A percentile compares a stretch with the other conserved stretches of the same genome.
phyloP scores from a whole-genome alignment of 2,797 vertebrate species.

The Chromobotia macracanthus region DNA sequence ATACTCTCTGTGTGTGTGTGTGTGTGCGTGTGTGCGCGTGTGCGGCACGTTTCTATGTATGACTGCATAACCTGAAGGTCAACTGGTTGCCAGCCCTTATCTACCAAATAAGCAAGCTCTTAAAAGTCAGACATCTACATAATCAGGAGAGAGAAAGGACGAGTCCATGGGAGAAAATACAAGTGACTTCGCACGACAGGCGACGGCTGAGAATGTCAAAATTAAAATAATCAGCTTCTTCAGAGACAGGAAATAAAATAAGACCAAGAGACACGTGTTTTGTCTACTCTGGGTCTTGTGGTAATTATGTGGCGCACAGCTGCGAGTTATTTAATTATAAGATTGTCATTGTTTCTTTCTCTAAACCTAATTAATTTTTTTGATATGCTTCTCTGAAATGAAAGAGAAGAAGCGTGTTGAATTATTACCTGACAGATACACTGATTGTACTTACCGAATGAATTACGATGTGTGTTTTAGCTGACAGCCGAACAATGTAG shows the following conservation, averaged over 20 bases:
- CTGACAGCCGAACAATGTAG: conserved; percentile 47
- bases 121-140: conserved; percentile 53
- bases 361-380: conserved; percentile 53
- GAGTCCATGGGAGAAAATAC: conserved; percentile 54
- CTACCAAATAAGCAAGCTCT: conserved; percentile 39
- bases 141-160: conserved; percentile 30
- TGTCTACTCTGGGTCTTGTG: conserved; percentile 42
- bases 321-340: conserved; percentile 63
- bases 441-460: conserved; percentile 38
- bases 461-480: conserved; percentile 43
- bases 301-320: conserved; percentile 64
- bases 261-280: conserved; percentile 55
- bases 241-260: conserved; percentile 61
- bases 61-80: conserved; percentile 61
- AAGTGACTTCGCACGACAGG: conserved; percentile 49
- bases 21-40: background rate
- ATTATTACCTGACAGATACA: conserved; percentile 49
- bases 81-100: conserved; percentile 43
- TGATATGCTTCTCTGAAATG: conserved; percentile 45
- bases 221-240: conserved; percentile 65
- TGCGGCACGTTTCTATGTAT: conserved; percentile 5
- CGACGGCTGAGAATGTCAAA: conserved; percentile 66
- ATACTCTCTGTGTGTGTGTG: background rate
- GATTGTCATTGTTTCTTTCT: conserved; percentile 58
- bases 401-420: conserved; percentile 42